Evolutionary conservation across 37 sponge, comb jelly and placozoan species (phyloP).

Genomic region (Aplysina aerophoba): DNA sequence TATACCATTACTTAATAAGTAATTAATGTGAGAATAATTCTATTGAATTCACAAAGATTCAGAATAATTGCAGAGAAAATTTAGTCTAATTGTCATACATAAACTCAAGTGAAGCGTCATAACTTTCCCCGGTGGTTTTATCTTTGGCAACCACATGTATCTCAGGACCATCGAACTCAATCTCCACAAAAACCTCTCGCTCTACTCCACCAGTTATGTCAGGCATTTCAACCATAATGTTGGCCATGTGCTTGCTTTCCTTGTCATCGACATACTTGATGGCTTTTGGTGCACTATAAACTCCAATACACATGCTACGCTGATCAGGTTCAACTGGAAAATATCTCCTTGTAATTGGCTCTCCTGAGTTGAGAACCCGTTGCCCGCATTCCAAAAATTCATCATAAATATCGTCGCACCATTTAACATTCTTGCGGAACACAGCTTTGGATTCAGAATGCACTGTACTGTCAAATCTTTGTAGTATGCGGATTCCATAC

Average conservation of each 20-base stretch:
- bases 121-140: background rate
- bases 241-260: background rate
- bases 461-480: background rate
- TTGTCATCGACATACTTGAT: constrained; percentile 1
- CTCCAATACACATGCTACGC: background rate
- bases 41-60: no score
- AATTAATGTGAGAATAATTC: no score
- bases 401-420: background rate
- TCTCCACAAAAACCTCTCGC: constrained; percentile 1
- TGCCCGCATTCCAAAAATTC: background rate
- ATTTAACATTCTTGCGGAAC: background rate
- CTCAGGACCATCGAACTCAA: constrained; percentile 15
- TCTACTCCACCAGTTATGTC: background rate
- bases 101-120: background rate
- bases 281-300: background rate
- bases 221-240: constrained; percentile 3
- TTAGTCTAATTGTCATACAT: background rate
- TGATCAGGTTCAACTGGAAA: background rate
- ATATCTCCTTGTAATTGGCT: background rate
- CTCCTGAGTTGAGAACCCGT: background rate
- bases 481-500: background rate
- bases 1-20: no score
- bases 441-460: background rate
- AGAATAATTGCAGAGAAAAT: no score
- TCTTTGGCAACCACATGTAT: constrained; percentile 1